Evolutionary conservation across 2,113 vertebrate species (phyloP).

Genomic region (Ptilorrhoa leucosticta): DNA sequence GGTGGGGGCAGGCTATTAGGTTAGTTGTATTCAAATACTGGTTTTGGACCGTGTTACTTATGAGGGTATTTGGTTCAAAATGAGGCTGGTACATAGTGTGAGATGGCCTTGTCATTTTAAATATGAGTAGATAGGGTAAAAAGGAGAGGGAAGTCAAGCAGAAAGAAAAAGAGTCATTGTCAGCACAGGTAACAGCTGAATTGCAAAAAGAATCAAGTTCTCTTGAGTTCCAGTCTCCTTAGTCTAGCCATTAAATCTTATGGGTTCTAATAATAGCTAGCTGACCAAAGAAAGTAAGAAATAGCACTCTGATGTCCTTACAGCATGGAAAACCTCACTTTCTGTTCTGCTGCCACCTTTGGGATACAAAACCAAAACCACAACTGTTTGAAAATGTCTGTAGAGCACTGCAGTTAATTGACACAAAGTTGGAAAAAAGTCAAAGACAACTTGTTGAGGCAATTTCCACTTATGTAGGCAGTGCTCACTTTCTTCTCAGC

Average conservation of each 20-base stretch:
- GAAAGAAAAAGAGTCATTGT: background rate
- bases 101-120: background rate
- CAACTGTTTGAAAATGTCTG: background rate
- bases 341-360: background rate
- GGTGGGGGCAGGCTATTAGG: background rate
- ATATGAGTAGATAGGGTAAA: background rate
- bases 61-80: background rate
- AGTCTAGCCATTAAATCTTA: background rate
- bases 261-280: background rate
- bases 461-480: background rate
- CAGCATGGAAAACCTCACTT: background rate
- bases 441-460: background rate
- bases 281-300: background rate
- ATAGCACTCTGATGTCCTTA: background rate
- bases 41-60: background rate
- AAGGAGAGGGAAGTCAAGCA: background rate
- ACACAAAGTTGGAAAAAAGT: background rate
- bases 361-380: background rate
- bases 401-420: background rate
- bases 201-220: background rate
- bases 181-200: slow-evolving; percentile 8
- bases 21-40: background rate
- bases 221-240: background rate
- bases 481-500: background rate
- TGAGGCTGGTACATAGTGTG: background rate